phyloP scores from a whole-genome alignment of 2,113 vertebrate species.

The Tetraodon nigroviridis region DNA sequence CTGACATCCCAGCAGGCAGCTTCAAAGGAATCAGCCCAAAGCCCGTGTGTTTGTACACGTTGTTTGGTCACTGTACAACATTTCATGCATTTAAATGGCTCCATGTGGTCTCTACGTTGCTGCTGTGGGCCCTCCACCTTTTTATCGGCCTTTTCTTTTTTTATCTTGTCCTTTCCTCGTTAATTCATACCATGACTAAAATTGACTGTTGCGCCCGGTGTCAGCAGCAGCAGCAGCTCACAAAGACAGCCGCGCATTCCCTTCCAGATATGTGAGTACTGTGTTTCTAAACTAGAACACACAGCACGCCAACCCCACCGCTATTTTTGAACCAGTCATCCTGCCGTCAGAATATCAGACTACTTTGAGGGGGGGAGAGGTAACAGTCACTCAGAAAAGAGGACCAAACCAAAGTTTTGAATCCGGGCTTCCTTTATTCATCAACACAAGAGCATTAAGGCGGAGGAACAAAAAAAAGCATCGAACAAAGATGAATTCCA shows the following conservation, averaged over 20 bases:
- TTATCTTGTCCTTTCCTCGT: neutral
- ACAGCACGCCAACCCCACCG: conserved; percentile 26
- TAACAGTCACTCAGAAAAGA: conserved; percentile 52
- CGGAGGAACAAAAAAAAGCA: too few relatives aligned
- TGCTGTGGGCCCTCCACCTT: conserved; percentile 2
- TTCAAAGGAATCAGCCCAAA: conserved; percentile 15
- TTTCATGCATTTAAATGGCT: conserved; percentile 1
- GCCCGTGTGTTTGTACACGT: conserved; percentile 4
- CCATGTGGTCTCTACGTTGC: conserved; percentile 13
- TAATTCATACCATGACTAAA: conserved; percentile 34
- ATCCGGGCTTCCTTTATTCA: conserved; percentile 54
- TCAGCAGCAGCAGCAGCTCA: conserved; percentile 31
- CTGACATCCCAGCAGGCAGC: conserved; percentile 37
- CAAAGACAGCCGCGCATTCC: conserved; percentile 51
- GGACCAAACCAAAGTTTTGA: conserved; percentile 48
- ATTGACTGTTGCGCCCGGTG: conserved; percentile 50
- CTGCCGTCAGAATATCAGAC: conserved; percentile 57
- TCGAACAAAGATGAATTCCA: too few relatives aligned
- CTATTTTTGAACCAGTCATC: conserved; percentile 60
- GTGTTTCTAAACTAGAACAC: conserved; percentile 53
- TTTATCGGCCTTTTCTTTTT: conserved; percentile 1
- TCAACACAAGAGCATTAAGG: conserved; percentile 29
- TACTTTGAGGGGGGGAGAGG: conserved; percentile 27
- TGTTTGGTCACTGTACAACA: conserved; percentile 7
- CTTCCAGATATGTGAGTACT: conserved; percentile 47